phyloP scores from a whole-genome alignment of 2,113 vertebrate species.

The Callionymus lyra region DNA sequence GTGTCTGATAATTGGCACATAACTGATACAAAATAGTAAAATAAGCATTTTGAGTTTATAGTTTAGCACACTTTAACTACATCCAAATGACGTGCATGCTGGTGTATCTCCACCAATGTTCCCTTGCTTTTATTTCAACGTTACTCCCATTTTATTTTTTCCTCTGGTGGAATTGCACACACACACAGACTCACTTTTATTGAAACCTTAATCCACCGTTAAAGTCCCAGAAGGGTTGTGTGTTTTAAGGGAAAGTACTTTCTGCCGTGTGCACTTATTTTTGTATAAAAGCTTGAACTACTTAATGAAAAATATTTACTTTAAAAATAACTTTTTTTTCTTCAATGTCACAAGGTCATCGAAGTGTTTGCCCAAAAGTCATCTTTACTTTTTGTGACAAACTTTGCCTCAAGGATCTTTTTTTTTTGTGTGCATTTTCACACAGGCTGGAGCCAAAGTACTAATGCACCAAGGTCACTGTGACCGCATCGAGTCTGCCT shows the following conservation, averaged over 20 bases:
- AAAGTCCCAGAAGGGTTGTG: slow-evolving; percentile 20
- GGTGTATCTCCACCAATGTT: no score
- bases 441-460: slow-evolving; percentile 2
- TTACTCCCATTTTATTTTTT: no score
- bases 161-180: slow-evolving; percentile 7
- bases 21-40: no score
- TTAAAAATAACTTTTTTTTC: no score
- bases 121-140: no score
- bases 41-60: no score
- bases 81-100: no score
- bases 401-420: no score
- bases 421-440: neutral
- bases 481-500: slow-evolving; percentile 11
- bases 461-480: slow-evolving; percentile 16
- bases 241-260: slow-evolving; percentile 18
- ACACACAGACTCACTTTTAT: slow-evolving; percentile 4
- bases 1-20: no score
- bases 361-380: slow-evolving; percentile 16
- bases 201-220: slow-evolving; percentile 17
- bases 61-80: no score
- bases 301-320: no score
- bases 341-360: slow-evolving; percentile 3
- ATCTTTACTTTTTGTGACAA: slow-evolving; percentile 8
- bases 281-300: slow-evolving; percentile 8
- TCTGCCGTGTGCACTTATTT: slow-evolving; percentile 1